Base-by-base conservation (phyloP, 2,797 vertebrate genomes). In the Iguana delicatissima region DNA sequence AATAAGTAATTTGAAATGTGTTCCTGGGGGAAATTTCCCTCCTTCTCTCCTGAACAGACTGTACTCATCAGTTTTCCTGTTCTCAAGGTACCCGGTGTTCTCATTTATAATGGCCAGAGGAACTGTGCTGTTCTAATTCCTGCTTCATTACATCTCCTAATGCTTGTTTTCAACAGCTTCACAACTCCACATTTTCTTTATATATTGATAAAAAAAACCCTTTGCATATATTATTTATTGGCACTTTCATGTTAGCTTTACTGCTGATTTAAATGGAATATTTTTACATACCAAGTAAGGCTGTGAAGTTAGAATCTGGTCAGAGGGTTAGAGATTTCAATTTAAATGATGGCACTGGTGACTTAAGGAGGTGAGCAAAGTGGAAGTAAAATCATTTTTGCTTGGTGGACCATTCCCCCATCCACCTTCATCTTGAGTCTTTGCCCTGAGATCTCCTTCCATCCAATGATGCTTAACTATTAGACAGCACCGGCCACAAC, bases 1-100 rank as follows among this genome's bases (percentile, higher is more conserved):
- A 98, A 98, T 98, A 98, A 98, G 98, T 98, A 97, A 98, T 98
- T 97, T 98, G 97, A 98, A 98, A 97, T 98, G 97, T 97, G 97
- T 97, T 98, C 98, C 98, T 98, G 96, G 93, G 97, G 98, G 97
- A 98, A 97, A 98, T 97, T 97, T 97, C 96, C 96, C 96, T 97
- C 95, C 96, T 97, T 96, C 96, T 97, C 97, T 98, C 97, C 97
- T 97, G 97, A 98, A 96, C 97, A 98, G 97, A 97, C 97, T 97
- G 97, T 97, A 96, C 97, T 98, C 97, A 97, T 97, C 97, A 97
- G 96, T 97, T 97, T 97, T 97, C 97, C 97, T 97, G 96, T 97
- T 97, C 96, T 97, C 97, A 97, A 98, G 97, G 97, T 98, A 98
- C 96, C 97, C 97, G 96, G 96, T 94, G 97, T 97, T 97, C 97